phyloP scores from a whole-genome alignment of 2,797 vertebrate genomes.

The Trachops cirrhosus region DNA sequence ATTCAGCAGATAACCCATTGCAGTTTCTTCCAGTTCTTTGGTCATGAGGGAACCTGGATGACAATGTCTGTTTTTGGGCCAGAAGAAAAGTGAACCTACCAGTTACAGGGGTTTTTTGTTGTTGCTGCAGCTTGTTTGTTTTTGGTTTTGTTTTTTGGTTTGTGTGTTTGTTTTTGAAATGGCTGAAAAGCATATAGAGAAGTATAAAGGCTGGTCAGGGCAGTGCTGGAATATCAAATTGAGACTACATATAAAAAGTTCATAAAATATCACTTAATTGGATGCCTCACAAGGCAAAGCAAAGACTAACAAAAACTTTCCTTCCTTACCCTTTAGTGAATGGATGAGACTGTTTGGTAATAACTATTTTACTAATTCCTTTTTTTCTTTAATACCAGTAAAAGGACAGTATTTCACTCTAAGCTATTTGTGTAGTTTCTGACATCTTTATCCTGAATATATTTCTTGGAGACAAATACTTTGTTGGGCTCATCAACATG shows the following conservation, averaged over 20 bases:
- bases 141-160: not conserved
- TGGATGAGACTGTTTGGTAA: not conserved
- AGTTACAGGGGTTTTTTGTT: not conserved
- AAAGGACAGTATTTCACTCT: not conserved
- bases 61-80: not conserved
- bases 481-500: not conserved
- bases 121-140: not conserved
- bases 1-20: not conserved
- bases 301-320: not conserved
- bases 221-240: not conserved
- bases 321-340: not conserved
- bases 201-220: not conserved
- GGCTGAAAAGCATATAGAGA: not conserved
- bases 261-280: not conserved
- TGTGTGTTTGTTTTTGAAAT: not conserved
- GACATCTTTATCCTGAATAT: not conserved
- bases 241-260: not conserved
- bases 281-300: not conserved
- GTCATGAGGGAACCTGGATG: not conserved
- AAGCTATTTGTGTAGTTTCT: not conserved
- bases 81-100: not conserved
- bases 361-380: not conserved
- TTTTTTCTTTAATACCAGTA: not conserved
- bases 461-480: slow-evolving; percentile 33
- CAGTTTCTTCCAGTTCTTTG: not conserved